Evolutionary conservation across 2,888 invertebrate genomes (phyloP), one percentile per base, ranked within the genome.

Genomic region (Drosophila gaucha): DNA sequence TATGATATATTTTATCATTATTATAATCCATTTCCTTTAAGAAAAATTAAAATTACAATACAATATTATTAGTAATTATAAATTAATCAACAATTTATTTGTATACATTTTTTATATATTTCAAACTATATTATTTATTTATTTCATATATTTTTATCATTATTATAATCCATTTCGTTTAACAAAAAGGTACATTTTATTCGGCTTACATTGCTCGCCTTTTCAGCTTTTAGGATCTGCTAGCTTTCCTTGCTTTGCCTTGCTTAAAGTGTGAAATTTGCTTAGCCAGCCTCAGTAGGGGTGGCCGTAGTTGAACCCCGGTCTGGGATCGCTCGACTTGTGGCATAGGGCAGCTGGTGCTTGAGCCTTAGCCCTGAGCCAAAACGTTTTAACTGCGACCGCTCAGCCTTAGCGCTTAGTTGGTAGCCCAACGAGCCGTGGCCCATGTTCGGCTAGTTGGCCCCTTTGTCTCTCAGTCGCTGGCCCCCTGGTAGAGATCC

Each of bases 381-480:
- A 39, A 39, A 59, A 38, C 38, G 49, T 56, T 50, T 50, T 51
- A 31, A 43, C 56, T 52, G 54, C 50, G 58, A 54, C 47, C 47
- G 46, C 46, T 35, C 51, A 50, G 65, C 51, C 64, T 64, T 59
- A 64, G 64, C 75, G 74, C 60, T 75, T 75, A 60, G 77, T 69
- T 85, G 80, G 82, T 80, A 82, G 82, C 85, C 52, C 80, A 82
- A 82, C 80, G 69, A 82, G 80, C 80, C 85, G 77, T 85, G 77
- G 78, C 85, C 41, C 80, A 77, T 51, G 56, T 43, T 36, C 57
- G 22, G 28, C 12, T 46, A 24, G 39, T n/a, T 36, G 26, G 44
- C 39, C 36, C 43, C 28, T 41, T 24, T 51, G 6, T 3, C 14
- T 9, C 9, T n/a, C 6, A 6, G 6, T 10, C 31, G 16, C 1